Conservation (phyloP, 2,113 vertebrate species). For the Megaleporinus macrocephalus region DNA sequence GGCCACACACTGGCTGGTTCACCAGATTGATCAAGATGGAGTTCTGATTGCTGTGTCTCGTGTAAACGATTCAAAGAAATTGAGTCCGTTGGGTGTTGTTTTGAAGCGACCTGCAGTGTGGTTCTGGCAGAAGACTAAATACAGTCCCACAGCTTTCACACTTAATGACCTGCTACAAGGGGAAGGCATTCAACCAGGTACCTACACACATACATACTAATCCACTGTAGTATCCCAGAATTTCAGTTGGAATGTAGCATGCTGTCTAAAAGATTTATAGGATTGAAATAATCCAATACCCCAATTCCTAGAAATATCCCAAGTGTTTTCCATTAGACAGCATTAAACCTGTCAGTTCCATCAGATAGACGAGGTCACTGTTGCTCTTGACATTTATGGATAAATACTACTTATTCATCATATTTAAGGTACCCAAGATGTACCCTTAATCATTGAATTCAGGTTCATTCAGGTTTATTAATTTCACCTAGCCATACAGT, state of each 20-base stretch:
- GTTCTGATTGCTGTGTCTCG: constrained; percentile 84
- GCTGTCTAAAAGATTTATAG: too few relatives aligned
- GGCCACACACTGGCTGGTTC: constrained; percentile 87
- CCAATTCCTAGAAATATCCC: too few relatives aligned
- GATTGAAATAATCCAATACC: too few relatives aligned
- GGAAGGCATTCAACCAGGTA: constrained; percentile 55
- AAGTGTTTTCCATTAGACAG: too few relatives aligned
- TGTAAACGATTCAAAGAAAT: constrained; percentile 84
- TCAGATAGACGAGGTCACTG: too few relatives aligned
- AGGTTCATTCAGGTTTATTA: too few relatives aligned
- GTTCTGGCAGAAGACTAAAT: constrained; percentile 92
- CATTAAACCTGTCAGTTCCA: too few relatives aligned
- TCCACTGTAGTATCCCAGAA: neutral
- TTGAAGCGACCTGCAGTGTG: constrained; percentile 83
- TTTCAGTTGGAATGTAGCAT: neutral
- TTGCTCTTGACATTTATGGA: too few relatives aligned
- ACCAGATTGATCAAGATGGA: constrained; percentile 82
- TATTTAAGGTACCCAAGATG: too few relatives aligned
- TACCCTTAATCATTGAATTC: too few relatives aligned
- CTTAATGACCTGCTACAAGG: constrained; percentile 84
- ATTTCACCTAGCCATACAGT: too few relatives aligned
- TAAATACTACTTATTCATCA: too few relatives aligned
- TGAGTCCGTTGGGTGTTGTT: constrained; percentile 85
- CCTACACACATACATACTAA: neutral
- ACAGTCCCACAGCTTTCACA: constrained; percentile 83